Percentiles rank a stretch among this genome's conserved stretches.
phyloP scores from a whole-genome alignment of 2,113 vertebrate genomes.

The Myiozetetes cayanensis region DNA sequence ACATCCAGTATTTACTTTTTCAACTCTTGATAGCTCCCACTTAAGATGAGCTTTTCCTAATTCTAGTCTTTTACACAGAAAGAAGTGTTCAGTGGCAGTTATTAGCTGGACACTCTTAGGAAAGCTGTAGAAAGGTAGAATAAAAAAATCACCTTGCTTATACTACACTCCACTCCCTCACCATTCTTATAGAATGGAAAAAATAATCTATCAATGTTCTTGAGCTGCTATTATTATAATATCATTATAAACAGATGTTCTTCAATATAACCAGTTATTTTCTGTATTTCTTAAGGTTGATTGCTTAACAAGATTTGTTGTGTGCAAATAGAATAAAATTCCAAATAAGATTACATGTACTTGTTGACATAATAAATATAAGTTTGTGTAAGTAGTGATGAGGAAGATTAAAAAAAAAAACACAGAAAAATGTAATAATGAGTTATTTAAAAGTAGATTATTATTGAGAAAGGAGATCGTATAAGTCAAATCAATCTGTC shows the following conservation, averaged over 20 bases:
- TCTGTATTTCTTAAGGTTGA: background rate
- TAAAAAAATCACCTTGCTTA: background rate
- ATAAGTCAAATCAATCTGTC: background rate
- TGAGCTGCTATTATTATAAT: background rate
- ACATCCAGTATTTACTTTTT: background rate
- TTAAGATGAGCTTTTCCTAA: background rate
- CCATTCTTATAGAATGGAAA: background rate
- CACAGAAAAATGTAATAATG: background rate
- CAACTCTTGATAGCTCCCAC: background rate
- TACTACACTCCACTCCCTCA: background rate
- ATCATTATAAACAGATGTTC: background rate
- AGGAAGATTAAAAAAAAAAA: background rate
- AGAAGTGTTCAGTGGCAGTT: background rate
- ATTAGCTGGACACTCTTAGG: background rate
- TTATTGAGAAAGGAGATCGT: background rate
- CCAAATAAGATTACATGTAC: background rate
- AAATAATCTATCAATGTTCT: background rate
- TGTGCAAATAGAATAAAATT: background rate
- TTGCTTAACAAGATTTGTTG: background rate
- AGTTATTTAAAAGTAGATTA: background rate
- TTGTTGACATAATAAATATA: background rate
- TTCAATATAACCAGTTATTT: background rate
- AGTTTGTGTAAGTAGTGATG: background rate
- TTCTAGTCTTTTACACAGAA: background rate
- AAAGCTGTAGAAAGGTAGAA: background rate